phyloP scores from a whole-genome alignment of 2,888 invertebrate genomes.

The Lasioglossum pauxillum region DNA sequence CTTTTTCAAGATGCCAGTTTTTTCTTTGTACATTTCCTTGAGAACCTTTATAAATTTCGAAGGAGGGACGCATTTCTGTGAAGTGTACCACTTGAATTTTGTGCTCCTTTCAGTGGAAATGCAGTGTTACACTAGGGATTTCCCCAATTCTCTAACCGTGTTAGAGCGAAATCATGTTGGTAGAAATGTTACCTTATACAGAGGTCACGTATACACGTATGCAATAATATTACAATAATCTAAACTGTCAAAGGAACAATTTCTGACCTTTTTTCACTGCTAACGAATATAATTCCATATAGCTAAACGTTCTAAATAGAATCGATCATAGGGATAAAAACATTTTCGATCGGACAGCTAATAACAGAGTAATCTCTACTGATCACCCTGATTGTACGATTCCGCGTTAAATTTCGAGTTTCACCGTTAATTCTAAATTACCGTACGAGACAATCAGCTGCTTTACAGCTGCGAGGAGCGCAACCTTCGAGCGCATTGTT shows the following conservation, averaged over 20 bases:
- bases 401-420: too few relatives aligned
- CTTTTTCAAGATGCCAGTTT: neutral
- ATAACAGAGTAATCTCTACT: too few relatives aligned
- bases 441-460: too few relatives aligned
- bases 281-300: too few relatives aligned
- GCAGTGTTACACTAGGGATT: neutral
- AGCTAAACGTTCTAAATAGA: too few relatives aligned
- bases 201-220: neutral
- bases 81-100: neutral
- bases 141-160: conserved; percentile 6
- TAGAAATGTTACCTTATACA: neutral
- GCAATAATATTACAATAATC: neutral
- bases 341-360: too few relatives aligned
- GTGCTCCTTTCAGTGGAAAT: conserved; percentile 2
- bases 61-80: neutral
- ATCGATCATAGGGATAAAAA: too few relatives aligned
- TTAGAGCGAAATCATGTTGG: neutral
- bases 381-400: too few relatives aligned
- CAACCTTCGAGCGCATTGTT: too few relatives aligned
- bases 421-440: too few relatives aligned
- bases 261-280: neutral
- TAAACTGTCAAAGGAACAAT: neutral
- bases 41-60: neutral
- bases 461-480: too few relatives aligned
- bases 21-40: too few relatives aligned